Percentiles rank a stretch among this genome's conserved stretches.
Conservation (phyloP, 2,888 invertebrate genomes). For the Ophraella communa region DNA sequence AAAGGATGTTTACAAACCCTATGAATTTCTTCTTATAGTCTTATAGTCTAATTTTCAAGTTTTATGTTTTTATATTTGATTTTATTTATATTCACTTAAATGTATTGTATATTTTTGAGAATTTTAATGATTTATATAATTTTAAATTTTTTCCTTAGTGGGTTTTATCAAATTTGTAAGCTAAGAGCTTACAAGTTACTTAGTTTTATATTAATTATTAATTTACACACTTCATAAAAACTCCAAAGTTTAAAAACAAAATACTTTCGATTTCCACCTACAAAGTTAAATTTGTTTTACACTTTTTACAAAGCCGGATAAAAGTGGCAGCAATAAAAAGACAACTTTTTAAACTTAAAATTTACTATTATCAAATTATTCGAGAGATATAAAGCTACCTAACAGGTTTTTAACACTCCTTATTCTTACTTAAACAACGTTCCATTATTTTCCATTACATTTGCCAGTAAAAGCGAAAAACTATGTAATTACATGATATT, state of each 20-base stretch:
- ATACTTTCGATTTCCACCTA: not conserved
- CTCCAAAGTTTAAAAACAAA: not conserved
- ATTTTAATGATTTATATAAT: too few species aligned
- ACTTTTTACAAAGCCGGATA: not conserved
- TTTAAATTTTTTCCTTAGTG: too few species aligned
- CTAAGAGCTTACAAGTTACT: too few species aligned
- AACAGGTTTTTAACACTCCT: constrained; percentile 24
- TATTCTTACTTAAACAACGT: constrained; percentile 21
- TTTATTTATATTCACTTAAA: too few species aligned
- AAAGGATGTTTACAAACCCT: too few species aligned
- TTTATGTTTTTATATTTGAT: too few species aligned
- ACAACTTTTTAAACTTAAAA: constrained; percentile 13
- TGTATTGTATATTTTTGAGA: too few species aligned
- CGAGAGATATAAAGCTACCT: constrained; percentile 22
- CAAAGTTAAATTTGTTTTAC: constrained; percentile 9
- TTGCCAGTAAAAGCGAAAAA: constrained; percentile 12
- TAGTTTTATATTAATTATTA: too few species aligned
- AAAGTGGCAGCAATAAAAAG: constrained; percentile 16
- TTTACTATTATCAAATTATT: constrained; percentile 20
- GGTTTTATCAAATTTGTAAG: too few species aligned
- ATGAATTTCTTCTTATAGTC: too few species aligned
- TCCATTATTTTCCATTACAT: constrained; percentile 23
- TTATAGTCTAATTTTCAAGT: too few species aligned
- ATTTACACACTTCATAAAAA: too few species aligned
- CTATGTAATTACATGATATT: constrained; percentile 3